Conservation (phyloP, 2,113 vertebrate species). For the Carassius auratus region DNA sequence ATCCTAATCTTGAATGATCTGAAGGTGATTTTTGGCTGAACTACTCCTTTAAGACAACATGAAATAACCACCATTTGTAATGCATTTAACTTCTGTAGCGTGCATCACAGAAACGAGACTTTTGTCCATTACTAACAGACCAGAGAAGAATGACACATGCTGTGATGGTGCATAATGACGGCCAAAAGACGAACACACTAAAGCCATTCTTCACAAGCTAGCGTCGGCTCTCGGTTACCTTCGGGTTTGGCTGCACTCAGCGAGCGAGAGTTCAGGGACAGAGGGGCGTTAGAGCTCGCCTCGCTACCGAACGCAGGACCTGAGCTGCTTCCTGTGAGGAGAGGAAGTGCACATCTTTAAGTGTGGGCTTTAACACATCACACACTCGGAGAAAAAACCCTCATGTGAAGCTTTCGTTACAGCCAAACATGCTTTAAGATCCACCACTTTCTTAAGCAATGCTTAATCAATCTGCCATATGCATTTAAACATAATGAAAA, state of each 20-base stretch:
- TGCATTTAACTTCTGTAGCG: not conserved
- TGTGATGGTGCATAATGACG: not conserved
- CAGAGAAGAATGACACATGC: not conserved
- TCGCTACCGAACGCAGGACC: slow-evolving; percentile 82
- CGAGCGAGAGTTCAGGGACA: slow-evolving; percentile 80
- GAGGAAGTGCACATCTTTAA: slow-evolving; percentile 61
- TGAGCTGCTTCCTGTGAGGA: slow-evolving; percentile 79
- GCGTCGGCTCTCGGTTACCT: slow-evolving; percentile 70
- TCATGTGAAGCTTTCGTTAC: no score
- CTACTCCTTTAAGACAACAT: not conserved
- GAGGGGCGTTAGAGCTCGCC: slow-evolving; percentile 70
- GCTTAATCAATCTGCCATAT: no score
- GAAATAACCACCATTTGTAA: not conserved
- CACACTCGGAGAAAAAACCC: not conserved
- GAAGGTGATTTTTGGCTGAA: not conserved
- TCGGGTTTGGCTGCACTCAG: slow-evolving; percentile 81
- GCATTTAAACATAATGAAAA: no score
- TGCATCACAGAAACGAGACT: not conserved
- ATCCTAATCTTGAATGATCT: not conserved
- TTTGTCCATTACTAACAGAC: not conserved
- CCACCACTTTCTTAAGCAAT: no score
- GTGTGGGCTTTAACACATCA: slow-evolving; percentile 32
- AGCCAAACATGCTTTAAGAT: no score
- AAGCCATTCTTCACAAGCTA: not conserved
- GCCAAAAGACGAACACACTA: slow-evolving; percentile 18